Conservation (phyloP, 2,797 vertebrate species). For the Coregonus sp. region DNA sequence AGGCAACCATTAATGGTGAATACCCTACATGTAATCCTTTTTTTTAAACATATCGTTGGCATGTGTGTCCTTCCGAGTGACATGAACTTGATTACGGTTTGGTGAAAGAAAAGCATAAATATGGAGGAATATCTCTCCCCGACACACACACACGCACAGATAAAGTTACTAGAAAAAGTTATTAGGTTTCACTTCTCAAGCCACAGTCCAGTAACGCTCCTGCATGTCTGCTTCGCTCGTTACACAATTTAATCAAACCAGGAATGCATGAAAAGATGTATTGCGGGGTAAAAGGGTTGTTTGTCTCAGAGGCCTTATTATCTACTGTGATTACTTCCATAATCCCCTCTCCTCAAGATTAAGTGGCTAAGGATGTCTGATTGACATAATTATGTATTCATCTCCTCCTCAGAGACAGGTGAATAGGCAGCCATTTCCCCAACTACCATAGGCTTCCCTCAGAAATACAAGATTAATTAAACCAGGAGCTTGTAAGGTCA, state of each 20-base stretch:
- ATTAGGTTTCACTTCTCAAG: neutral
- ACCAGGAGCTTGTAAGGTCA: slow-evolving; percentile 4
- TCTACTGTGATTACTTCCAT: neutral
- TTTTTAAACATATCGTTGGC: neutral
- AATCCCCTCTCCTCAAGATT: neutral
- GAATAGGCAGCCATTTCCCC: neutral
- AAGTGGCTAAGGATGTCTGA: neutral
- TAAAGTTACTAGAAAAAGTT: neutral
- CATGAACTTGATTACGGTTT: neutral
- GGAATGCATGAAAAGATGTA: neutral
- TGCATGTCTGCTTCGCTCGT: neutral
- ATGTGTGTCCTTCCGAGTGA: neutral
- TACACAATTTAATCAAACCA: neutral
- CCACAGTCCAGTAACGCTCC: neutral
- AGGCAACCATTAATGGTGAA: neutral
- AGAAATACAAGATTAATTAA: neutral
- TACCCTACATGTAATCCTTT: slow-evolving; percentile 3
- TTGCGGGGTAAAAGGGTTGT: neutral
- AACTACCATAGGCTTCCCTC: neutral
- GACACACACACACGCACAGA: neutral
- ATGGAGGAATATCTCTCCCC: neutral
- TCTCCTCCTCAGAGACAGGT: neutral
- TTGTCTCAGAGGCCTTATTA: neutral
- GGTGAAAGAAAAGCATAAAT: neutral
- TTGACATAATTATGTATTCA: slow-evolving; percentile 3